These are phyloP conservation scores for Gryon sp. DNA, from an alignment of 1,140 invertebrate species.

Conservation along the genomic window DNA sequence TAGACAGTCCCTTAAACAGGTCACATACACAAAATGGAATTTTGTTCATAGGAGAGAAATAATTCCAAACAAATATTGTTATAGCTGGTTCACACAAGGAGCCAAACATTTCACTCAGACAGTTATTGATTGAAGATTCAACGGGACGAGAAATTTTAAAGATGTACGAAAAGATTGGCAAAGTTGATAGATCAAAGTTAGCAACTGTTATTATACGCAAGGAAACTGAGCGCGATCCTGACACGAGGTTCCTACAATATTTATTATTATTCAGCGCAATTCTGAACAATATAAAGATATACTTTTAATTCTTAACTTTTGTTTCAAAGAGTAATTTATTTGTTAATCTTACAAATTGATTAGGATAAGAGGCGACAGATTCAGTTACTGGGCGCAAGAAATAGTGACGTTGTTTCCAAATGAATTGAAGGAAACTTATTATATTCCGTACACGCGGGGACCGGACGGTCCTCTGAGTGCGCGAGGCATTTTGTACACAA, in stretches of 20 bases:
- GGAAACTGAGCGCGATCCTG: constrained; percentile 54
- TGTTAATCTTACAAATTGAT: too few relatives aligned
- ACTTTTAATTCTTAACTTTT: too few relatives aligned
- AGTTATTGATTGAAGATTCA: constrained; percentile 52
- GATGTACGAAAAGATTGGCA: constrained; percentile 62
- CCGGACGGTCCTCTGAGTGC: constrained; percentile 57
- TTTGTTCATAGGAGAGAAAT: too few relatives aligned
- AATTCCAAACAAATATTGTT: neutral
- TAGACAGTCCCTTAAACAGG: too few relatives aligned
- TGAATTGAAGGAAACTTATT: constrained; percentile 58
- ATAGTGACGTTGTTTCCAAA: constrained; percentile 59
- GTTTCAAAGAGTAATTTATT: too few relatives aligned
- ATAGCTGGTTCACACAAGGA: constrained; percentile 30
- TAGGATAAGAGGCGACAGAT: constrained; percentile 52
- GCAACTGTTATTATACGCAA: constrained; percentile 56
- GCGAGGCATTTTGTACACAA: constrained; percentile 55
- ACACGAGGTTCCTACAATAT: constrained; percentile 31
- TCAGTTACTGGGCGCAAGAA: constrained; percentile 60
- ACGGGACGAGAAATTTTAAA: constrained; percentile 59
- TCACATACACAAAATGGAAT: too few relatives aligned
- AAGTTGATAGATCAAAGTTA: constrained; percentile 55
- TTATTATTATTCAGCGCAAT: neutral
- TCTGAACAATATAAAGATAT: too few relatives aligned
- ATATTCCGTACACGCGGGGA: constrained; percentile 53
- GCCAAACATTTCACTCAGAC: constrained; percentile 23